A percentile compares a stretch with the other conserved stretches of the same genome.
These are phyloP conservation scores for Didymodactylos carnosus DNA, from an alignment of 2,888 invertebrate species.

Conservation along the genomic window DNA sequence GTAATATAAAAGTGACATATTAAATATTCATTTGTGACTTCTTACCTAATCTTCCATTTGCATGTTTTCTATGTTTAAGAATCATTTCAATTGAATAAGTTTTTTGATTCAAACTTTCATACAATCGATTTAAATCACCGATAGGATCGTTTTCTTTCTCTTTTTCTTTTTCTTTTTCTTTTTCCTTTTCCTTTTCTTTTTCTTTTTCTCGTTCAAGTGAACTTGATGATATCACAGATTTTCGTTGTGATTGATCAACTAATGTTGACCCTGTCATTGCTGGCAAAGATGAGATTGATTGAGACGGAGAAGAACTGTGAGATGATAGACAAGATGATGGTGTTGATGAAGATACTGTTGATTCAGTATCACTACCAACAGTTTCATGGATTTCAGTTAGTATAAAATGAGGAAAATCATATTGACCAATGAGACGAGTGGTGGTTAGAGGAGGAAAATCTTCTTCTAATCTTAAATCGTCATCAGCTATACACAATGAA, in stretches of 20 bases:
- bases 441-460: not conserved
- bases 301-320: not conserved
- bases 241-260: not conserved
- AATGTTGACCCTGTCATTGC: too few relatives aligned
- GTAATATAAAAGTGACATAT: too few relatives aligned
- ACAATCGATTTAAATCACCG: not conserved
- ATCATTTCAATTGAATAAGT: not conserved
- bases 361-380: too few relatives aligned
- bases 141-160: not conserved
- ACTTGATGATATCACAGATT: not conserved
- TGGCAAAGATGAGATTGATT: not conserved
- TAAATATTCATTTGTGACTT: too few relatives aligned
- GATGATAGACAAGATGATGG: too few relatives aligned
- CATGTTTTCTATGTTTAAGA: not conserved
- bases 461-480: not conserved
- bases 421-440: not conserved
- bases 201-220: too few relatives aligned
- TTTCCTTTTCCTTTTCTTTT: not conserved
- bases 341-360: too few relatives aligned
- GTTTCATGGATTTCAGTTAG: not conserved
- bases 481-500: not conserved
- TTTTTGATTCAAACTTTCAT: not conserved
- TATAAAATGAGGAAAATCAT: not conserved
- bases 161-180: not conserved
- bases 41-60: too few relatives aligned